Evolutionary conservation across 2,888 invertebrate genomes (phyloP).

Genomic region (Villa cingulata): DNA sequence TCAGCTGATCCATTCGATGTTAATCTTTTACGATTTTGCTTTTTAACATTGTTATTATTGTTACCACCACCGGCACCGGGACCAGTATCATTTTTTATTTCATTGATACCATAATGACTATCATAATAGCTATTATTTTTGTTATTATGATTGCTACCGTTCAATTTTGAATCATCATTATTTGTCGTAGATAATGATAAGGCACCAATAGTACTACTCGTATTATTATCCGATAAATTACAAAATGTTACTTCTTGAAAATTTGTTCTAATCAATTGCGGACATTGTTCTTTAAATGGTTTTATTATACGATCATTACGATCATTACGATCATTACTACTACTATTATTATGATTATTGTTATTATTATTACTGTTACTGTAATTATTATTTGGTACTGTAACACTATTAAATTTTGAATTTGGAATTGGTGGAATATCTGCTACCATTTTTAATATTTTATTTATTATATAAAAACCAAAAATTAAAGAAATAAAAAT

Average conservation of each 20-base stretch:
- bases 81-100: too few species aligned
- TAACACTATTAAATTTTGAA: conserved; percentile 10
- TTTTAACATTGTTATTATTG: conserved; percentile 14
- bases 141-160: background rate
- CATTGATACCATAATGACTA: background rate
- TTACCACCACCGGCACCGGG: too few species aligned
- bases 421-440: background rate
- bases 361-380: background rate
- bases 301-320: background rate
- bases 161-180: background rate
- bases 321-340: background rate
- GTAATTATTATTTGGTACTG: background rate
- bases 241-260: conserved; percentile 35
- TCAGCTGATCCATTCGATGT: conserved; percentile 31
- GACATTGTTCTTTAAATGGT: background rate
- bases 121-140: conserved; percentile 16
- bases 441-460: conserved; percentile 4
- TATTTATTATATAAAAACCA: too few species aligned
- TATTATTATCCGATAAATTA: conserved; percentile 25
- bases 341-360: background rate
- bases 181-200: background rate
- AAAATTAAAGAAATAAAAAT: too few species aligned
- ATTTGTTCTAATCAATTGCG: conserved; percentile 1
- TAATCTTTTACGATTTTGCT: conserved; percentile 27
- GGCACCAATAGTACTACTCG: background rate